Evolutionary conservation across 2,888 invertebrate species (phyloP).

Genomic region (Nephrotoma guestfalica): DNA sequence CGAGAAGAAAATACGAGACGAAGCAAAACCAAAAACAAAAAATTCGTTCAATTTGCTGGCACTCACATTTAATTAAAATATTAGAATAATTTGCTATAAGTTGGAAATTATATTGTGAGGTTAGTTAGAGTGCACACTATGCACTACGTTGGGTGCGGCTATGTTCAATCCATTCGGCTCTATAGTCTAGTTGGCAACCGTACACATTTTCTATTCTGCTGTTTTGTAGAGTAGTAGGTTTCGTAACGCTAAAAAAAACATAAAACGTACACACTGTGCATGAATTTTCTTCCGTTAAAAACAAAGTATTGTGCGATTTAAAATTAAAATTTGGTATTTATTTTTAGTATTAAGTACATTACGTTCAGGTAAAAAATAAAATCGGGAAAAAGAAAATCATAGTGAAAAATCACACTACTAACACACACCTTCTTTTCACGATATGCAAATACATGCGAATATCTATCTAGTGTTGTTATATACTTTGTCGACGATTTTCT

Average conservation of each 20-base stretch:
- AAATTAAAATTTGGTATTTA: neutral
- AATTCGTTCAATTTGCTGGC: neutral
- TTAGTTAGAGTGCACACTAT: neutral
- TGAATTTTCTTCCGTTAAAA: neutral
- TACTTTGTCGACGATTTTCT: neutral
- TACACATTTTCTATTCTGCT: neutral
- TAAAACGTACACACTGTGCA: neutral
- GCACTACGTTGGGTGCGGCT: neutral
- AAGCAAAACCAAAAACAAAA: neutral
- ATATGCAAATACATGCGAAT: neutral
- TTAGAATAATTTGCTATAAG: neutral
- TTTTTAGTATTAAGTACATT: neutral
- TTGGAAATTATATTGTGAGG: neutral
- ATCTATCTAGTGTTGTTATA: neutral
- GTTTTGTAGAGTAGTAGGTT: no score
- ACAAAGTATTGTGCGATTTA: neutral
- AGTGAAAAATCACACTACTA: neutral
- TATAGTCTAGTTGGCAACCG: neutral
- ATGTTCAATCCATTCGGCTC: neutral
- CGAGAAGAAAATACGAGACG: neutral
- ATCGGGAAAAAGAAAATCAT: neutral
- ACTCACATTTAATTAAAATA: neutral
- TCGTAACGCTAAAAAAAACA: neutral
- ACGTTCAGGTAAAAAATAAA: neutral
- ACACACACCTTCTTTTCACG: neutral